These are phyloP conservation scores for Pachypanchax playfairii DNA, from an alignment of 2,113 vertebrate species.

Conservation along the genomic window DNA sequence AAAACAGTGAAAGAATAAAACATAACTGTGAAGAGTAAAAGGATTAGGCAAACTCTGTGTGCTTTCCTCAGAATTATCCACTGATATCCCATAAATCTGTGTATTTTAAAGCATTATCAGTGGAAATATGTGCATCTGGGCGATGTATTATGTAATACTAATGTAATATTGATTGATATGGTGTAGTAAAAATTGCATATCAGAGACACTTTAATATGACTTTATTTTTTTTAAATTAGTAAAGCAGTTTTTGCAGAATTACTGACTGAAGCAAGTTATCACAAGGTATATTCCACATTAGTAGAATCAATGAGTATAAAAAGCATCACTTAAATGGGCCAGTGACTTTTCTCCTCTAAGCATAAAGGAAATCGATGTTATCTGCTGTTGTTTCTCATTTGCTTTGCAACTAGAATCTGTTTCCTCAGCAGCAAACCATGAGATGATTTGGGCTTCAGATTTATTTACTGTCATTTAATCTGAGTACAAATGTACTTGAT, in stretches of 20 bases:
- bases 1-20: neutral
- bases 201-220: too few relatives aligned
- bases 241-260: constrained; percentile 16
- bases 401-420: constrained; percentile 5
- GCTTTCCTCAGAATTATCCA: too few relatives aligned
- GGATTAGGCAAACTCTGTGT: neutral
- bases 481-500: constrained; percentile 11
- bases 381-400: constrained; percentile 21
- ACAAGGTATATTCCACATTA: constrained; percentile 26
- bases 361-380: constrained; percentile 33
- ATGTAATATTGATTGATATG: too few relatives aligned
- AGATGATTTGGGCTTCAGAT: constrained; percentile 12
- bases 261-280: constrained; percentile 20
- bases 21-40: neutral
- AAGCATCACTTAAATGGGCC: constrained; percentile 13
- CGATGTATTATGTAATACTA: too few relatives aligned
- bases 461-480: constrained; percentile 46
- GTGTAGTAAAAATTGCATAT: too few relatives aligned
- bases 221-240: too few relatives aligned
- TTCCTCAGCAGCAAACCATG: constrained; percentile 19
- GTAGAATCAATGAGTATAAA: constrained; percentile 42
- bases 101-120: too few relatives aligned
- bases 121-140: too few relatives aligned
- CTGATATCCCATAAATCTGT: too few relatives aligned
- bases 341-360: constrained; percentile 20